A percentile compares a stretch with the other conserved stretches of the same genome.
Conservation (phyloP, 2,113 vertebrate species). For the Xyrauchen texanus region DNA sequence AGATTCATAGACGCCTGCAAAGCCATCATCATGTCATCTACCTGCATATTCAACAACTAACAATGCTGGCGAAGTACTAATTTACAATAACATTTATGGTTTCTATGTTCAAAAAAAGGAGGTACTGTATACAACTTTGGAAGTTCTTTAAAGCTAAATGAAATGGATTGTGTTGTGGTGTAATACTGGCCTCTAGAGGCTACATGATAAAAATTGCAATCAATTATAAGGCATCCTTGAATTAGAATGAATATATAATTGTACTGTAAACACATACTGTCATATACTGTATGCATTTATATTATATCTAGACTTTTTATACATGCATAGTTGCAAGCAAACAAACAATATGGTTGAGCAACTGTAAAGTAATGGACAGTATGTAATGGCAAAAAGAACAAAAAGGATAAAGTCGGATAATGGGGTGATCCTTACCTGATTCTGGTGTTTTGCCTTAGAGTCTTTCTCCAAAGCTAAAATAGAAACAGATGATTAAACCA, state of each 20-base stretch:
- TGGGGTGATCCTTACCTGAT: conserved; percentile 63
- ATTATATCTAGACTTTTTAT: too few relatives aligned
- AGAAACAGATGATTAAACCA: conserved; percentile 18
- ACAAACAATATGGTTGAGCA: too few relatives aligned
- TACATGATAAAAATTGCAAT: background rate
- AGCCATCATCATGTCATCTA: background rate
- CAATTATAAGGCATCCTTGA: too few relatives aligned
- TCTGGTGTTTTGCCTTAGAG: conserved; percentile 62
- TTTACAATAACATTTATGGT: background rate
- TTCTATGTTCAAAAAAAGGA: too few relatives aligned
- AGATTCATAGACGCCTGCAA: too few relatives aligned
- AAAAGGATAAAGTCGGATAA: too few relatives aligned
- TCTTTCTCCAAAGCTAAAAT: conserved; percentile 62
- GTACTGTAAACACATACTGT: too few relatives aligned
- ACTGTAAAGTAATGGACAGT: too few relatives aligned
- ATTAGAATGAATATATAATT: too few relatives aligned
- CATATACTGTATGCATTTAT: too few relatives aligned
- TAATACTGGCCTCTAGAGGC: conserved; percentile 61
- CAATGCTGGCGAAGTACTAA: background rate
- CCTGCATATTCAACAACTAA: background rate
- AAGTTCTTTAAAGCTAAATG: background rate
- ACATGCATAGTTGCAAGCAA: too few relatives aligned
- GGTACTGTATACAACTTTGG: background rate
- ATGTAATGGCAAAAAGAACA: too few relatives aligned
- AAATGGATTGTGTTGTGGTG: conserved; percentile 32